phyloP scores from a whole-genome alignment of 2,888 invertebrate species.

The Thysanoteuthis rhombus region DNA sequence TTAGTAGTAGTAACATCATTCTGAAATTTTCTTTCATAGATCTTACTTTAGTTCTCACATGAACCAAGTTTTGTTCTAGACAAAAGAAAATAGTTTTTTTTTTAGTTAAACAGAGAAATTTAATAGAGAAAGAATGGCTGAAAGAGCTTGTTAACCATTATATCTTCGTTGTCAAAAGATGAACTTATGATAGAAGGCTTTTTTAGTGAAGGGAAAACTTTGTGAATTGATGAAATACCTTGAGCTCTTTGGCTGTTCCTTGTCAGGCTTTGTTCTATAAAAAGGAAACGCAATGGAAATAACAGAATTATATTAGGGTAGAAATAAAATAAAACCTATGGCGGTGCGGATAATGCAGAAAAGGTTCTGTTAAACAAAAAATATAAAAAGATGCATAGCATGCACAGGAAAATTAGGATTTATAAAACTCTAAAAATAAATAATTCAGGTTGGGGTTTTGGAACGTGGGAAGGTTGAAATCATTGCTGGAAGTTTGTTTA shows the following conservation, averaged over 20 bases:
- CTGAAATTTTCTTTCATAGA: no score
- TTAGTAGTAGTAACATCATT: no score
- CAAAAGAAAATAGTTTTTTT: no score
- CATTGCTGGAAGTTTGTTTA: no score
- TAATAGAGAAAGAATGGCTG: background rate
- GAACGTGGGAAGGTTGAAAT: background rate
- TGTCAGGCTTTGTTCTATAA: background rate
- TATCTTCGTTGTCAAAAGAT: background rate
- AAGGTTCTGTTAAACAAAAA: background rate
- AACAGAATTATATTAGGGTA: background rate
- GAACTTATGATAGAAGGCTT: background rate
- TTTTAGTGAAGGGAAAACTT: constrained; percentile 12
- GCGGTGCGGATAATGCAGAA: background rate
- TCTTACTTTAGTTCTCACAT: background rate
- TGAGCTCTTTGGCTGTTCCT: background rate
- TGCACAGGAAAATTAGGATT: background rate
- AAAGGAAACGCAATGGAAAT: background rate
- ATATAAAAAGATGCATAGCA: background rate
- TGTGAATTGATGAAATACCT: constrained; percentile 12
- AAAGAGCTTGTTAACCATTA: background rate
- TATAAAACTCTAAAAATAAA: background rate
- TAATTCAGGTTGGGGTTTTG: background rate
- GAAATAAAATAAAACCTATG: background rate
- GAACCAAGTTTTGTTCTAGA: background rate
- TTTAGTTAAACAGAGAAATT: background rate